Conservation (phyloP, 2,113 vertebrate species). For the Sturnus vulgaris region DNA sequence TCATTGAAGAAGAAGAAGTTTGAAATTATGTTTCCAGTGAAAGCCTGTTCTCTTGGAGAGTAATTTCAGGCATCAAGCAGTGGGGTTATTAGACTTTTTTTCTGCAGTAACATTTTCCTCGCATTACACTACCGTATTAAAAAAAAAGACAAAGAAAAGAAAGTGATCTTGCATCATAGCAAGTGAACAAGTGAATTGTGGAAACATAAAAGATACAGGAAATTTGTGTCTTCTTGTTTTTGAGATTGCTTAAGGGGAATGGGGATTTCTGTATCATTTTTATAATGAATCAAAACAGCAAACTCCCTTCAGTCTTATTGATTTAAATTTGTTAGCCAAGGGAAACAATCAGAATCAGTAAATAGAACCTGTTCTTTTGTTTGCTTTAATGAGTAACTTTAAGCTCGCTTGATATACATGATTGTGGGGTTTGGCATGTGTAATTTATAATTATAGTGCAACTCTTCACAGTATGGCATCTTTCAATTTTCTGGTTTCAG, state of each 20-base stretch:
- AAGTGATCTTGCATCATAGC: background rate
- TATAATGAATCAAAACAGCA: constrained; percentile 5
- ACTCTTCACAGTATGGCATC: background rate
- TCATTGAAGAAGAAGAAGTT: constrained; percentile 22
- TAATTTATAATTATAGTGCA: constrained; percentile 10
- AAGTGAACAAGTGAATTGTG: background rate
- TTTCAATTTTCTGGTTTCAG: background rate
- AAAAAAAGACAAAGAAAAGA: background rate
- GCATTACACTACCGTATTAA: background rate
- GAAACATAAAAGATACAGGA: background rate
- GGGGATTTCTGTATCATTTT: background rate
- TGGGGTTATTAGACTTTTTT: background rate
- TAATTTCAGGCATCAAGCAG: background rate
- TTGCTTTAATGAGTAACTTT: background rate
- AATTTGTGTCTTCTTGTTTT: background rate
- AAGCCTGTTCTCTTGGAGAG: background rate
- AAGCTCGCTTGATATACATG: background rate
- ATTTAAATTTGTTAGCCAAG: constrained; percentile 2
- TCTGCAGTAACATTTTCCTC: background rate
- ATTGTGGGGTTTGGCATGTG: background rate
- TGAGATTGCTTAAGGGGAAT: background rate
- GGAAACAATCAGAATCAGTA: background rate
- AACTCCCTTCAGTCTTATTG: background rate
- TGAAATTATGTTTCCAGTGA: background rate
- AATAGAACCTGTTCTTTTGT: background rate